phyloP scores from a whole-genome alignment of 2,113 vertebrate species.

The Channa maculata region DNA sequence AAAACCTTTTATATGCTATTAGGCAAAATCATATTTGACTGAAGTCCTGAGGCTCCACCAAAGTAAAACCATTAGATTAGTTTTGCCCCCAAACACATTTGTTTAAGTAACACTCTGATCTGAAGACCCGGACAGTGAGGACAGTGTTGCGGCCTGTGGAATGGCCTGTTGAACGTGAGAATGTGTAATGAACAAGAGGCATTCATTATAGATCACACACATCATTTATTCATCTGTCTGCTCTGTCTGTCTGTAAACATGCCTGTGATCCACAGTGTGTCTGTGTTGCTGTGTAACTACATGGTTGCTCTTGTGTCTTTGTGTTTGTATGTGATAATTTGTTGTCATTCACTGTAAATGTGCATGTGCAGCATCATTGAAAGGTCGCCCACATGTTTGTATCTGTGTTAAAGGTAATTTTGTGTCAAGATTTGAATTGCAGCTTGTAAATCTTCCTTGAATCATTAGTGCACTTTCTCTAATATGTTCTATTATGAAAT shows the following conservation, averaged over 20 bases:
- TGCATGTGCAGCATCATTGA: slow-evolving; percentile 2
- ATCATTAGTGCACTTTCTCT: no score
- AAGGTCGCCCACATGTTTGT: neutral
- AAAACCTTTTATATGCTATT: no score
- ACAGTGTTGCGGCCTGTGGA: slow-evolving; percentile 69
- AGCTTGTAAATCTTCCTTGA: neutral
- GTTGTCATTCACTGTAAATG: neutral
- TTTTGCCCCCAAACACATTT: neutral
- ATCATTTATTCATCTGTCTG: slow-evolving; percentile 85
- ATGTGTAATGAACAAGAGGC: slow-evolving; percentile 80
- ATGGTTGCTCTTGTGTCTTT: slow-evolving; percentile 38
- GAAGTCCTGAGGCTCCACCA: slow-evolving; percentile 4
- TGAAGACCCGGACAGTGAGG: slow-evolving; percentile 48
- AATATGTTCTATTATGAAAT: no score
- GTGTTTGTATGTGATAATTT: slow-evolving; percentile 1
- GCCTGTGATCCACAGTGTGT: slow-evolving; percentile 53
- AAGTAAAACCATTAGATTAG: slow-evolving; percentile 24
- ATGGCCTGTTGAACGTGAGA: slow-evolving; percentile 81
- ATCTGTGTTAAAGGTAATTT: neutral
- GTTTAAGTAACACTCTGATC: slow-evolving; percentile 22
- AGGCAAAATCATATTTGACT: no score
- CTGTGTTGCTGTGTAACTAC: slow-evolving; percentile 35
- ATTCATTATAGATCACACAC: slow-evolving; percentile 84
- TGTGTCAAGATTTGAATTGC: neutral
- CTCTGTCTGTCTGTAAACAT: slow-evolving; percentile 80